Evolutionary conservation across 2,888 invertebrate species (phyloP), one percentile per base, ranked within the genome.

Genomic region (Drosophila seclusa): DNA sequence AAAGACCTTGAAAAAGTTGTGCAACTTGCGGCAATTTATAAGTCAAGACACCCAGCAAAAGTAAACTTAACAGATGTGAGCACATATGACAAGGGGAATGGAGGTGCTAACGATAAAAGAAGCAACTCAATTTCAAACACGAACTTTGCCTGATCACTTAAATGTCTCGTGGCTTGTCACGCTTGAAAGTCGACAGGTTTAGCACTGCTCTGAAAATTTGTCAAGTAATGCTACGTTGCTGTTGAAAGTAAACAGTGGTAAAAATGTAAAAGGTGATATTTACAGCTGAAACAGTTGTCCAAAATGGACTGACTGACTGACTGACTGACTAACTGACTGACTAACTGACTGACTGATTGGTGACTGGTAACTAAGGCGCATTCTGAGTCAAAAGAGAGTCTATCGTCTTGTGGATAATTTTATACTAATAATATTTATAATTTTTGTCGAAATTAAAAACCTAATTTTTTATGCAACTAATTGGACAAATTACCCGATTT

Each of bases 1-100:
- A 73, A 68, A 61, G 74, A 68, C 73, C 76, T 73, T 65, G 68
- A 65, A 73, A 73, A 78, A 68, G 53, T 70, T 58, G 29, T 11
- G 4, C 64, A 57, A 65, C 48, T 60, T 64, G 38, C 10, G 58
- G 49, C 50, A 66, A 63, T 73, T 68, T 68, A 62, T 68, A 40
- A 38, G 59, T 42, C 78, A 49, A 57, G 60, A 24, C 36, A 45
- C 13, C 13, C 65, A 42, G 27, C 7, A 34, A 32, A 32, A 36
- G 36, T 45, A 29, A 42, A 10, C 59, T 18, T 49, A 38, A 38
- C 24, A 48, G 24, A 18, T 27, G 36, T 55, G 40, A 52, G 60
- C 50, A 49, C 31, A 45, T 36, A 32, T 49, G 40, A 27, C 24
- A 31, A 24, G 16, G 8, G 6, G 36, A 31, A 32, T 6, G 5